These are phyloP conservation scores for Carassius auratus DNA, from an alignment of 2,113 vertebrate species.

Conservation along the genomic window DNA sequence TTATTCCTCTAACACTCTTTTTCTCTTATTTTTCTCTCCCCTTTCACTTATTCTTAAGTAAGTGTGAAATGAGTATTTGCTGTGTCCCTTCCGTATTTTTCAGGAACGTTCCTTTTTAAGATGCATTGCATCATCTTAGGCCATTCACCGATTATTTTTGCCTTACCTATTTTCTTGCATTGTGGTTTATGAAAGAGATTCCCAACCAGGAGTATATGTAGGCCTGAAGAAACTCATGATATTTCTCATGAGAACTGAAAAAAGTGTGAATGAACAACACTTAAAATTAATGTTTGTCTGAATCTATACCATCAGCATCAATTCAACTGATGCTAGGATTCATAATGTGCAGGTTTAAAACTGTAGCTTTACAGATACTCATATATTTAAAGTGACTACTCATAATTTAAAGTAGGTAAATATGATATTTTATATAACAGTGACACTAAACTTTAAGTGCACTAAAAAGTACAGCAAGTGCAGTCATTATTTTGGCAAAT, in stretches of 20 bases:
- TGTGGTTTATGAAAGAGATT: background rate
- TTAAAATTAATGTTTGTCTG: constrained; percentile 46
- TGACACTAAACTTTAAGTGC: too few relatives aligned
- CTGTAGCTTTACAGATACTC: background rate
- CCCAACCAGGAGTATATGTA: background rate
- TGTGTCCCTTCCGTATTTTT: constrained; percentile 24
- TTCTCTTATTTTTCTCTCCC: constrained; percentile 6
- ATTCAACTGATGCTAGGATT: constrained; percentile 73
- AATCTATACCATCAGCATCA: constrained; percentile 71
- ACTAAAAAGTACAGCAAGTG: too few relatives aligned
- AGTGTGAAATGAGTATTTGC: constrained; percentile 53
- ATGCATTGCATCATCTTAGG: background rate
- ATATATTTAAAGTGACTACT: background rate
- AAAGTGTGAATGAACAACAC: too few relatives aligned
- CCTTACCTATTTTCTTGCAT: background rate
- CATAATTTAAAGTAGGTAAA: too few relatives aligned
- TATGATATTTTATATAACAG: background rate
- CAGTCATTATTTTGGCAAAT: too few relatives aligned
- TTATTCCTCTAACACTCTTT: constrained; percentile 18
- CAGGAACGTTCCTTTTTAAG: background rate
- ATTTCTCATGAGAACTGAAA: too few relatives aligned
- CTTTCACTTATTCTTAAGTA: constrained; percentile 35
- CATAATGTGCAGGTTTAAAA: constrained; percentile 61
- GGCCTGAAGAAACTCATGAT: background rate
- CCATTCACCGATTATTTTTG: background rate